Evolutionary conservation across 2,797 vertebrate species (phyloP).

Genomic region (Argentina silus): DNA sequence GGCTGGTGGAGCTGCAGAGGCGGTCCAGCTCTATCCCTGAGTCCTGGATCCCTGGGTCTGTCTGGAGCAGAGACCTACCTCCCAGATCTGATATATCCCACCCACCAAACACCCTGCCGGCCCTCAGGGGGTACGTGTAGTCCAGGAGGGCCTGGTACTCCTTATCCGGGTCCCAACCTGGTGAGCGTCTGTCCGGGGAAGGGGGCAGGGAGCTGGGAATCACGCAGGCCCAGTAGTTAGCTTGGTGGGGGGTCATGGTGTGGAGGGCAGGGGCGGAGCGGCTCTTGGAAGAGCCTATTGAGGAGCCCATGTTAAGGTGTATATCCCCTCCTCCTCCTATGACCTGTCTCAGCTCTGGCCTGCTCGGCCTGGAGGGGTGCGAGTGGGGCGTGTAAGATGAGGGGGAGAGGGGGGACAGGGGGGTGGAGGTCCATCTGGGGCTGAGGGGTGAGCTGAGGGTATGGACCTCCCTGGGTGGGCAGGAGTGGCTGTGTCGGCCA

Average conservation of each 20-base stretch:
- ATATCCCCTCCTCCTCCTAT: not conserved
- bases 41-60: constrained; percentile 79
- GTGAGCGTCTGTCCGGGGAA: constrained; percentile 80
- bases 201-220: constrained; percentile 83
- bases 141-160: constrained; percentile 91
- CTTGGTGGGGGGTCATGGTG: constrained; percentile 74
- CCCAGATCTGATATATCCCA: constrained; percentile 35
- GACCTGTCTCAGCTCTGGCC: constrained; percentile 9
- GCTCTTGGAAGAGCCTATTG: constrained; percentile 26
- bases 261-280: not conserved
- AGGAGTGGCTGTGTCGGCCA: constrained; percentile 51
- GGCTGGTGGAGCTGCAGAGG: constrained; percentile 64
- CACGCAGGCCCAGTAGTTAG: constrained; percentile 88
- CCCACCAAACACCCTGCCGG: constrained; percentile 66
- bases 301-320: constrained; percentile 25
- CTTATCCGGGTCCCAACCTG: constrained; percentile 85
- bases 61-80: constrained; percentile 24
- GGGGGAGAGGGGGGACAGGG: constrained; percentile 43
- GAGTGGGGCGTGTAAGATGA: constrained; percentile 44
- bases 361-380: constrained; percentile 23
- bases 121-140: constrained; percentile 91
- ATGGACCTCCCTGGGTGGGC: constrained; percentile 55
- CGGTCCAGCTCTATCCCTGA: constrained; percentile 89
- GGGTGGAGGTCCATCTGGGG: constrained; percentile 60
- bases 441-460: constrained; percentile 51